phyloP scores from a whole-genome alignment of 2,888 invertebrate species.

The Orthosia gothica region DNA sequence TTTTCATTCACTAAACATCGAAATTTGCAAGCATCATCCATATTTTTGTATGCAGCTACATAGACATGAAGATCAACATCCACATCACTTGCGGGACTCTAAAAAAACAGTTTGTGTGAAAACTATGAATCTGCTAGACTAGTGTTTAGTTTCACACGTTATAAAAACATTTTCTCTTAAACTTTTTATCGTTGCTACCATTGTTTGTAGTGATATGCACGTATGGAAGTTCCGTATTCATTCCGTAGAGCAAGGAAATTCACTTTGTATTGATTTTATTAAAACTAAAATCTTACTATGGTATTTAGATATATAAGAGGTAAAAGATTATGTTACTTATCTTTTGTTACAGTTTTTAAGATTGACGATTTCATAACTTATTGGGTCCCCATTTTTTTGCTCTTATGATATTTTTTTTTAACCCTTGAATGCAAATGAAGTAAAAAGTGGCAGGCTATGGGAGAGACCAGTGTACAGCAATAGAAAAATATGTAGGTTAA shows the following conservation, averaged over 20 bases:
- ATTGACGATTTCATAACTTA: too few species aligned
- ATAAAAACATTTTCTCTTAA: slow-evolving; percentile 73
- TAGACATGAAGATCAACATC: not conserved
- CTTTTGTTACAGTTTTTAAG: too few species aligned
- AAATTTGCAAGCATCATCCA: not conserved
- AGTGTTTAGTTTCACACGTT: slow-evolving; percentile 68
- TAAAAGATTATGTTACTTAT: not conserved
- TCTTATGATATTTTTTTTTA: not conserved
- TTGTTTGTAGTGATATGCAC: slow-evolving; percentile 66
- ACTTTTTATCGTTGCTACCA: slow-evolving; percentile 63
- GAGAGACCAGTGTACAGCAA: too few species aligned
- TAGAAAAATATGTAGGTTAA: too few species aligned
- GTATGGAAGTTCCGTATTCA: slow-evolving; percentile 54
- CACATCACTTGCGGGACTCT: slow-evolving; percentile 43
- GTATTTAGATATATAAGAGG: not conserved
- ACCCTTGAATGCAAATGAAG: not conserved
- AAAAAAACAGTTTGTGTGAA: slow-evolving; percentile 63
- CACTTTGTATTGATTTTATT: slow-evolving; percentile 10
- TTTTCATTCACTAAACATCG: too few species aligned
- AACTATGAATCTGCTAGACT: slow-evolving; percentile 56
- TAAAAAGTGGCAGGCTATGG: not conserved
- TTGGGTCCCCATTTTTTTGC: too few species aligned
- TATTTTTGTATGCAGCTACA: not conserved
- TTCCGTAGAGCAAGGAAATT: slow-evolving; percentile 32
- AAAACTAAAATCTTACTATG: not conserved